Percentiles rank a stretch among this genome's conserved stretches.
These are phyloP conservation scores for Stenodera caucasica DNA, from an alignment of 2,888 invertebrate species.

Conservation along the genomic window DNA sequence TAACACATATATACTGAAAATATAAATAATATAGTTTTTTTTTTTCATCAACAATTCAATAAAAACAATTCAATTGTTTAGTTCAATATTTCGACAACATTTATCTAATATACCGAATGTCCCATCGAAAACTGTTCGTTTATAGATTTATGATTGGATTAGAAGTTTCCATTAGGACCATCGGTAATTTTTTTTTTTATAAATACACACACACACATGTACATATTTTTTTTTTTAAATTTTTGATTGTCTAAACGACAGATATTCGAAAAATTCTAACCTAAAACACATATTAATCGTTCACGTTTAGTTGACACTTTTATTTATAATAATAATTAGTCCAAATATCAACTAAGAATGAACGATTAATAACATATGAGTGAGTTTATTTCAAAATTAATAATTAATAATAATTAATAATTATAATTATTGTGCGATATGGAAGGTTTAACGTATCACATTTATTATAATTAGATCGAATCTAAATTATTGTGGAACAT, in stretches of 20 bases:
- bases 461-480: conserved; percentile 19
- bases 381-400: not conserved
- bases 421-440: conserved; percentile 26
- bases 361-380: not conserved
- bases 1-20: not conserved
- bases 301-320: not conserved
- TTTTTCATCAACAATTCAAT: not conserved
- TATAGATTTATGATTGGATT: not conserved
- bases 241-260: conserved; percentile 5
- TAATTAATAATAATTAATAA: not conserved
- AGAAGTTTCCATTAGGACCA: not conserved
- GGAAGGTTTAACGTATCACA: conserved; percentile 31
- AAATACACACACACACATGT: not conserved
- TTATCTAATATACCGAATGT: not conserved
- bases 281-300: not conserved
- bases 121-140: not conserved
- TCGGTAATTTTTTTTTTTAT: not conserved
- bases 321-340: too few relatives aligned
- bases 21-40: too few relatives aligned
- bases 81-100: not conserved
- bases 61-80: not conserved
- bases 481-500: conserved; percentile 7
- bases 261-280: not conserved
- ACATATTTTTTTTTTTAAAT: not conserved
- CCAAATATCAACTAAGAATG: not conserved